Conservation (phyloP, 2,113 vertebrate genomes). For the Balaeniceps rex region DNA sequence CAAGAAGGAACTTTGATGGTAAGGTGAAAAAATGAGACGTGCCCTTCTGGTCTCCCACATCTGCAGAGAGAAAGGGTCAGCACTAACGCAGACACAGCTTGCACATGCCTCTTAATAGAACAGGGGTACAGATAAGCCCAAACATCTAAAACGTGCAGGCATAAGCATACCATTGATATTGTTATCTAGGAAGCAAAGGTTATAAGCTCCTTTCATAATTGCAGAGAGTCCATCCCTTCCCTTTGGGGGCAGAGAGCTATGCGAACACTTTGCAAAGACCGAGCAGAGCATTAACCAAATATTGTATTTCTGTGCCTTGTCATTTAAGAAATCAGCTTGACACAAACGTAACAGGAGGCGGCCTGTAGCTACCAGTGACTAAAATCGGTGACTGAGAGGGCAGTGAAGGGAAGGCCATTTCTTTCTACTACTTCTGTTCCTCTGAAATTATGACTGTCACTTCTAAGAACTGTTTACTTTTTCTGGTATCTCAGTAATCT, state of each 20-base stretch:
- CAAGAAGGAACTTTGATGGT: neutral
- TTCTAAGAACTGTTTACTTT: neutral
- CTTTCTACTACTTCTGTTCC: neutral
- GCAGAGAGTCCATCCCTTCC: neutral
- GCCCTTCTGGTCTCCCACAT: neutral
- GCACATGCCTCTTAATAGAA: neutral
- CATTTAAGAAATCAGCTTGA: neutral
- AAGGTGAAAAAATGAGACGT: neutral
- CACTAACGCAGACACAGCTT: neutral
- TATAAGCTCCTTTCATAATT: neutral
- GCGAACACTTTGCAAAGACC: neutral
- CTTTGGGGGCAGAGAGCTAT: neutral
- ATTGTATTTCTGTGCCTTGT: neutral
- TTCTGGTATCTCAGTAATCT: neutral
- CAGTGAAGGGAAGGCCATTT: neutral
- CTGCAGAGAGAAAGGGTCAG: neutral
- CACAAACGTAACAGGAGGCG: neutral
- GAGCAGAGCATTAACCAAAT: neutral
- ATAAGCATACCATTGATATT: neutral
- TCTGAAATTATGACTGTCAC: neutral
- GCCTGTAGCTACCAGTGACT: neutral
- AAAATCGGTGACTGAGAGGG: neutral
- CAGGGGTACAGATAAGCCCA: neutral
- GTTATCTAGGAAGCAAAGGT: constrained; percentile 4
- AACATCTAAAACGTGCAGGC: neutral